phyloP scores from a whole-genome alignment of 2,888 invertebrate species.

The Pterobdella sp. region DNA sequence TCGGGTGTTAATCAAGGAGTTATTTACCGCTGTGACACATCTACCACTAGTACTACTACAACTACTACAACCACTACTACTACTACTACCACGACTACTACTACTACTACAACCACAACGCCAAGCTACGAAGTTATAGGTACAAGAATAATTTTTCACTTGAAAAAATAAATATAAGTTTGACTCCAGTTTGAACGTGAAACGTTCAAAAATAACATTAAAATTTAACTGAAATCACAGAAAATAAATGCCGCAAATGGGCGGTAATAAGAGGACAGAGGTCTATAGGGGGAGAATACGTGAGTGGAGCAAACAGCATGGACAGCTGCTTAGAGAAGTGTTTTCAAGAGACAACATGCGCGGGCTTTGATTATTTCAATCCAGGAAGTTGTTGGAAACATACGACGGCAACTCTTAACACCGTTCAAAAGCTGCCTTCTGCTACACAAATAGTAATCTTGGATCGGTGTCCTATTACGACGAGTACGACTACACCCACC shows the following conservation, averaged over 20 bases:
- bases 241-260: conserved; percentile 12
- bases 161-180: no score
- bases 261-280: neutral
- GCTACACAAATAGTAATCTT: conserved; percentile 17
- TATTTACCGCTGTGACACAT: conserved; percentile 3
- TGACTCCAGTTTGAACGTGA: no score
- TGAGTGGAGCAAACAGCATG: neutral
- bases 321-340: conserved; percentile 13
- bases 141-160: neutral
- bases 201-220: no score
- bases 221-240: no score
- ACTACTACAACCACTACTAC: conserved; percentile 22
- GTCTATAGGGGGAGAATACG: conserved; percentile 15
- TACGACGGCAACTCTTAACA: neutral
- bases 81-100: conserved; percentile 27
- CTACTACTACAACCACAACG: conserved; percentile 23
- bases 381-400: conserved; percentile 17
- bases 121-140: neutral
- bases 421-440: neutral
- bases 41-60: neutral
- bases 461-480: neutral
- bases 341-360: neutral
- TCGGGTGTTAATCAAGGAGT: conserved; percentile 11
- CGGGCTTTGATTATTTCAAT: conserved; percentile 18
- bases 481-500: conserved; percentile 5